These are phyloP conservation scores for Philopotamus ludificatus DNA, from an alignment of 1,140 invertebrate species.

Conservation along the genomic window DNA sequence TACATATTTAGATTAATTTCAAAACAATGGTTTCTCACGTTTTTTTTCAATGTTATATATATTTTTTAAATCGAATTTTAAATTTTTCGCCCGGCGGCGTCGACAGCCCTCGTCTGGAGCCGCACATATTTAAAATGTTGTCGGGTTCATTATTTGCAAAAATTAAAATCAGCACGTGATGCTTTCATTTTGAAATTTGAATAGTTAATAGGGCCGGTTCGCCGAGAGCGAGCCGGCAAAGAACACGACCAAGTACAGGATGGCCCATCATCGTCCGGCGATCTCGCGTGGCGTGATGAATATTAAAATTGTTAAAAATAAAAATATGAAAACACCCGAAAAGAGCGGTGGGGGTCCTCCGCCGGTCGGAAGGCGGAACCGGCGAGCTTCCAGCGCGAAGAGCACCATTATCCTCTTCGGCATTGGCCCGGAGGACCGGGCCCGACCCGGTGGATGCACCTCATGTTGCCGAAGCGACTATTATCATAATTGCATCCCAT, in stretches of 20 bases:
- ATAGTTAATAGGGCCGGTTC: not conserved
- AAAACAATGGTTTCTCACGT: too few species aligned
- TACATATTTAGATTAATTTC: too few species aligned
- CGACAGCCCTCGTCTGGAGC: too few species aligned
- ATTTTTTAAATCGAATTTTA: too few species aligned
- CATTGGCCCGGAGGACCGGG: not conserved
- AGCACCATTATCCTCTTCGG: constrained; percentile 15
- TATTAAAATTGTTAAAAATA: constrained; percentile 2
- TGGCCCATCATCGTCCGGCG: too few species aligned
- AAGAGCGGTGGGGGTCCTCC: constrained; percentile 2
- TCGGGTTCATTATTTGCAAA: too few species aligned
- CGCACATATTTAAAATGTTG: too few species aligned
- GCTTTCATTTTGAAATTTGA: not conserved
- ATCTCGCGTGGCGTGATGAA: constrained; percentile 3
- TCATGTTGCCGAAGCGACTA: constrained; percentile 25
- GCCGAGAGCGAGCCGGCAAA: not conserved
- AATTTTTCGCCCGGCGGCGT: too few species aligned
- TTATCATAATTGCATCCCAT: constrained; percentile 43
- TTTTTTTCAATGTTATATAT: too few species aligned
- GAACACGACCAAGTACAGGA: too few species aligned
- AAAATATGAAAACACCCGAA: not conserved
- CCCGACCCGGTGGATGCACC: constrained; percentile 12
- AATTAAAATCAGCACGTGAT: not conserved
- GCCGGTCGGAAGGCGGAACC: constrained; percentile 14
- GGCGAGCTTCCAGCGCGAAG: constrained; percentile 5